Evolutionary conservation across 2,113 vertebrate species (phyloP), one percentile per base, ranked within the genome.

Genomic region (Axis porcinus): DNA sequence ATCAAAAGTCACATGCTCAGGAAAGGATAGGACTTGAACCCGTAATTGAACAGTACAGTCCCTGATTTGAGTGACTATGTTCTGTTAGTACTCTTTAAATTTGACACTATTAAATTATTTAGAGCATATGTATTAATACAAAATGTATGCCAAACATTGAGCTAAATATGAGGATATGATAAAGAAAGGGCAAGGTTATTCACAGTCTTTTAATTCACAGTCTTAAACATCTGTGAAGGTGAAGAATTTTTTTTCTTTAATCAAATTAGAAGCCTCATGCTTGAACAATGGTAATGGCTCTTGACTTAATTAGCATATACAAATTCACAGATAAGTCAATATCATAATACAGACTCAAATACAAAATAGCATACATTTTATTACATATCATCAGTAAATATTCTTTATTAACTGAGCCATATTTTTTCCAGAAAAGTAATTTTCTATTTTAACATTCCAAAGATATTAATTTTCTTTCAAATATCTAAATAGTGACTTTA

Each of bases 391-490:
- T 79, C 19, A 91, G 60, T 58, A 60, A 94, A 70, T 92, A 92
- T 89, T 92, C n/a, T 84, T 93, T 96, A 87, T 85, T 97, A 92
- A 52, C n/a, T 92, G 33, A 40, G 28, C 15, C 7, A 30, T 50
- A 62, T 70, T 57, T 86, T 92, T 79, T 28, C 27, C 86, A 74
- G 30, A 47, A 81, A 94, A 96, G 36, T 78, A 89, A 15, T 13
- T 91, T 97, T 47, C 14, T 40, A 47, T 28, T 92, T 94, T 89
- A 92, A 55, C 17, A 92, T 82, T 89, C 81, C 13, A 86, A 60
- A 85, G 21, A 78, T 27, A 89, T 52, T 43, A 36, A 52, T 82
- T 96, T 95, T 96, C 43, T 90, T 90, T 81, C 36, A 78, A 86
- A 76, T 45, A 47, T 33, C 50, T 74, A 62, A 82, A 45, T 1